Base-by-base conservation (phyloP, 1,140 invertebrate species). In the Aphis craccivora region DNA sequence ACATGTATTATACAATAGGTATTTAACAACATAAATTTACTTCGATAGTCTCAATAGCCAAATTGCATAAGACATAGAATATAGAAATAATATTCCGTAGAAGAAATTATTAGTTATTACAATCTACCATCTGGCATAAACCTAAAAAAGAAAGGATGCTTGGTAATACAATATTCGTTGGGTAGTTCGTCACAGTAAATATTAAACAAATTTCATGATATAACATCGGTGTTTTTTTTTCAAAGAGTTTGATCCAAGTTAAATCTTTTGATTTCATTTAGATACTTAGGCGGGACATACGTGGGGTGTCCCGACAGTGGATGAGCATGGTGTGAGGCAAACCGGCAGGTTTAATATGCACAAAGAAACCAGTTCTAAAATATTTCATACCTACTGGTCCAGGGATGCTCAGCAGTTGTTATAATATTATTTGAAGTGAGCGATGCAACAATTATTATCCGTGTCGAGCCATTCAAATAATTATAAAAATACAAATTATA, bases 361-460 rank as follows among this genome's bases (percentile, higher is more conserved):
- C 91, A 93, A 93, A 93, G 91, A 93, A 93, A 93, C 91, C 91
- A 93, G 91, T 93, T 93, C 91, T 93, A 84, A 93, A 93, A 93
- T 93, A 93, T 86, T 93, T 93, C 91, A 93, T 93, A 93, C 91
- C 91, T 93, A 93, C 81, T 93, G 91, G 91, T 93, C 91, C 91
- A 93, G 91, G 91, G 91, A 93, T 93, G 91, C 91, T 93, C 91
- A 93, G 51, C 37, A 83, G 81, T 93, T 40, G 81, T 25, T 93
- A 84, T 60, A 51, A 92, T 86, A 93, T 55, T 93, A 18, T 90
- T 55, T 40, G 53, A 90, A 90, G 55, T 90, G 37, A 67, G 40
- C 55, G 35, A 55, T 89, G 60, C 37, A 60, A 90, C 51, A 40
- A 53, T 43, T 89, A 89, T 53, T 60, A 60, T 60, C 35, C 30